Evolutionary conservation across 1,140 invertebrate species (phyloP), one percentile per base, ranked within the genome.

Genomic region (Drosophila kikkawai): DNA sequence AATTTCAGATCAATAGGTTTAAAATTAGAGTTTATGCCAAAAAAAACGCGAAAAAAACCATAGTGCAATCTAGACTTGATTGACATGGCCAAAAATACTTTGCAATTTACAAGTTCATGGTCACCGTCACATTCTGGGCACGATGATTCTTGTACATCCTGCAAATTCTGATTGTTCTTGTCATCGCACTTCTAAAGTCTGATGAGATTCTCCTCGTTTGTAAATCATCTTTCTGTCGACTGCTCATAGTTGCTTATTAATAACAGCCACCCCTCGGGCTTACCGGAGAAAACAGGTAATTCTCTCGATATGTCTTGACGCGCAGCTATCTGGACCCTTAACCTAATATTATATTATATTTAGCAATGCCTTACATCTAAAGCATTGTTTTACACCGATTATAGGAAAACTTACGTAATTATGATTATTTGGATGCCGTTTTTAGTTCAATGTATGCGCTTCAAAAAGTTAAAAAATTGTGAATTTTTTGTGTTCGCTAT

Each of bases 211-310:
- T 22, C 22, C 22, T 22, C 22, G 2, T 22, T 22, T 1, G 3
- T 42, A 4, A 55, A 42, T 29, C 11, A 64, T 42, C 26, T 15
- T 7, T 32, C 15, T 2, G 48, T 51, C 4, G 36, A 64, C 29
- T 53, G 61, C 26, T 34, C 17, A 55, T 42, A 64, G 32, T 55
- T 44, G 1, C 47, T 39, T 29, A 64, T 64, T 11, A 50, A 29
- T 32, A 64, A 64, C 22, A 64, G 37, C 19, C 60, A 55, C 48
- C 34, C n/a, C 5, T 55, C 26, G n/a, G 36, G 36, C 11, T 64
- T 53, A 13, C 22, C 13, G 8, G 17, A 22, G 5, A 45, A 45
- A 45, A 45, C 15, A 2, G 19, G 44, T 45, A 45, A 12, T 45
- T 39, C 19, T 15, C 34, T 7, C 11, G 11, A 56, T 26, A 19